Evolutionary conservation across 1,140 invertebrate genomes (phyloP), one percentile per base, ranked within the genome.

Genomic region (Acromyrmex echinatior): DNA sequence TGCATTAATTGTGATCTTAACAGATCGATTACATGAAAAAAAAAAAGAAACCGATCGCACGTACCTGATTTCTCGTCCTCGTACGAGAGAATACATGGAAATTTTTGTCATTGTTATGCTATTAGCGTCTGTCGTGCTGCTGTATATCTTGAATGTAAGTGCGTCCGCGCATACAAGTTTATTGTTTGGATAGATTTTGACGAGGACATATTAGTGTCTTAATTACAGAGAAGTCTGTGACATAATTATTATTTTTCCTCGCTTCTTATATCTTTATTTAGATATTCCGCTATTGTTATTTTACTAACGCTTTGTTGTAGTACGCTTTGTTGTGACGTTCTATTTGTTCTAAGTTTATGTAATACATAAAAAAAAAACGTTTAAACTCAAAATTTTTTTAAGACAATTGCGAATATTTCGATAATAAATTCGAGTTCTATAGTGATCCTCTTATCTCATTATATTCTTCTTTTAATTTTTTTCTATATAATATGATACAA

Each of bases 11-110:
- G n/a, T 28, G 70, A 51, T 74, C 68, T 16, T n/a, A 49, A 39
- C 28, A 25, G 28, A 62, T 62, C n/a, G 80, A 62, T 73, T 31
- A 68, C 21, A 53, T 49, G 51, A 65, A 18, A 7, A 35, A 35
- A 31, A 31, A 35, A 35, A 70, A 49, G 49, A 49, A 74, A 63
- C 53, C 56, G 80, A 84, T 56, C 56, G 70, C 70, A 82, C 56
- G 80, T 84, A 84, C 80, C 80, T 84, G 80, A 84, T 49, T 39
- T 62, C 70, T 74, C 80, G 78, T 71, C 28, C 9, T 7, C 66
- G 56, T 74, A 60, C 56, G 56, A 60, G 68, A 60, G 10, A 63
- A 76, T 25, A 49, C 4, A 10, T 12, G 80, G 45, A 84, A 82
- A 84, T 62, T 25, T 60, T 49, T 82, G 80, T 84, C 80, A 51